Evolutionary conservation across 2,888 invertebrate species (phyloP).

Genomic region (Pristionchus mayeri): DNA sequence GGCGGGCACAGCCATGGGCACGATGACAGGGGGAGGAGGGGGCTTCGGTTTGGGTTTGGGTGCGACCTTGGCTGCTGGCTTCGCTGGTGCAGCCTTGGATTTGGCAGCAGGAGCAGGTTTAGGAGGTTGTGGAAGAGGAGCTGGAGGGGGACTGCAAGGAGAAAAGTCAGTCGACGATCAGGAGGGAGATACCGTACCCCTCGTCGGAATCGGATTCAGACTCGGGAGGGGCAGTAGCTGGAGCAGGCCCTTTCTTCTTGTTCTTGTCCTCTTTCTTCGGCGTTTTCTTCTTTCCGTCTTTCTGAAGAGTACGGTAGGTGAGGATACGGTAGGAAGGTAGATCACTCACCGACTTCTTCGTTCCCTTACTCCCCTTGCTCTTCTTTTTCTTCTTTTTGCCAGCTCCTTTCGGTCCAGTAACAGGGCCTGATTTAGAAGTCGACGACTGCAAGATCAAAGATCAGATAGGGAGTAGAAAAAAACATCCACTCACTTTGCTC

Average conservation of each 20-base stretch:
- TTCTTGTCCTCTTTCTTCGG: background rate
- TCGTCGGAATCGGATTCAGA: conserved; percentile 16
- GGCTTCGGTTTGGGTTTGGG: conserved; percentile 29
- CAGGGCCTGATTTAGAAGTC: background rate
- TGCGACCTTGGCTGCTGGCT: conserved; percentile 2
- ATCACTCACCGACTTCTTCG: background rate
- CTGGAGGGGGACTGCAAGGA: conserved; percentile 17
- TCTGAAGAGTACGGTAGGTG: background rate
- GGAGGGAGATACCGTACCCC: conserved; percentile 4
- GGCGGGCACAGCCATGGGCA: background rate
- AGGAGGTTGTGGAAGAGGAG: background rate
- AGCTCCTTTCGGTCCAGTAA: background rate
- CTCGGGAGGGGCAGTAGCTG: background rate
- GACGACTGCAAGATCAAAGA: conserved; percentile 16
- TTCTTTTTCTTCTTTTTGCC: conserved; percentile 22
- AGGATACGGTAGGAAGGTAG: background rate
- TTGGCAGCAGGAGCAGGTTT: background rate
- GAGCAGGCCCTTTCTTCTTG: conserved; percentile 9
- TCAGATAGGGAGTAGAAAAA: background rate
- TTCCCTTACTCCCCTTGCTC: background rate
- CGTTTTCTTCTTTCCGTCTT: conserved; percentile 18
- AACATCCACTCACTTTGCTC: background rate
- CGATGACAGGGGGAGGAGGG: conserved; percentile 20
- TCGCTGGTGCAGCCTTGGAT: conserved; percentile 3
- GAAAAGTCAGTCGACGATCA: background rate